phyloP scores from a whole-genome alignment of 2,113 vertebrate species.

The Cettia cetti region DNA sequence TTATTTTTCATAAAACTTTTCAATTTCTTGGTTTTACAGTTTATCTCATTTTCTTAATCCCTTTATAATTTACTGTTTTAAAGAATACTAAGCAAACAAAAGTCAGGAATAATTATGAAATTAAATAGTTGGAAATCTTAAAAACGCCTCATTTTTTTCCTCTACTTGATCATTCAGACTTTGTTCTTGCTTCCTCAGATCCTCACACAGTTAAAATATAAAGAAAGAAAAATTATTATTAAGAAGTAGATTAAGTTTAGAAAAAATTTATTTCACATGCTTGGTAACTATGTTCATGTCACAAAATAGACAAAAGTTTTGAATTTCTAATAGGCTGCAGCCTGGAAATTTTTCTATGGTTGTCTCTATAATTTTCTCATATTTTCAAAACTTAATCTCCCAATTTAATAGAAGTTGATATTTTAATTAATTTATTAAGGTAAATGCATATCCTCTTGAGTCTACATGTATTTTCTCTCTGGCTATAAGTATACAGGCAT shows the following conservation, averaged over 20 bases:
- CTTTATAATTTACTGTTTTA: background rate
- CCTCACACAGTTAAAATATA: background rate
- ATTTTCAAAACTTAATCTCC: background rate
- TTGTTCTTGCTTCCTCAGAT: background rate
- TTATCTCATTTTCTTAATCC: background rate
- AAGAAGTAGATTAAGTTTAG: background rate
- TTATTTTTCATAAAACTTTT: background rate
- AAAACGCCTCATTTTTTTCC: fast-evolving
- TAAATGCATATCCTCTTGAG: background rate
- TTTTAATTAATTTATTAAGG: background rate
- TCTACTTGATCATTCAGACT: background rate
- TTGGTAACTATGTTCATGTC: background rate
- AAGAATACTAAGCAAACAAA: background rate
- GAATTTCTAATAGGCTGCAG: background rate
- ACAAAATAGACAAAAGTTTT: background rate
- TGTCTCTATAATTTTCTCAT: background rate
- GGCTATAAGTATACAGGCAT: background rate
- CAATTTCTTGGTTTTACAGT: background rate
- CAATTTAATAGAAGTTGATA: background rate
- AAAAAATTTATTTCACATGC: background rate
- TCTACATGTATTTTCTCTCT: background rate
- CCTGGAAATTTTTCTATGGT: background rate
- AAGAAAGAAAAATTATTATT: background rate
- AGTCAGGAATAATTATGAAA: background rate
- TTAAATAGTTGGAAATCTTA: background rate